A percentile compares a stretch with the other conserved stretches of the same genome.
phyloP scores from a whole-genome alignment of 2,113 vertebrate species.

The Brachyhypopomus occidentalis region DNA sequence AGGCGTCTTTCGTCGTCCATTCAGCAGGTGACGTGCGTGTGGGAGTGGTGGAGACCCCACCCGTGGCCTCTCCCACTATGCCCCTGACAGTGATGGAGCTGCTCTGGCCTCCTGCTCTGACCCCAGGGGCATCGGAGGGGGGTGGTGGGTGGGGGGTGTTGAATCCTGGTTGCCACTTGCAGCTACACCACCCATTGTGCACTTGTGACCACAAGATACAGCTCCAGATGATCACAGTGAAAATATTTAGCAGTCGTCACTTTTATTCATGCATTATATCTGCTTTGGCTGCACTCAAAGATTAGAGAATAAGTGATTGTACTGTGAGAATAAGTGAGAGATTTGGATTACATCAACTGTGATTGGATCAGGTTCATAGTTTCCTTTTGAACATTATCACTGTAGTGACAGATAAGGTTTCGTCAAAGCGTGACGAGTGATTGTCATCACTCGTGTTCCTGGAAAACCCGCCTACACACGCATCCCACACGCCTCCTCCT shows the following conservation, averaged over 20 bases:
- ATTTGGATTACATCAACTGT: slow-evolving; percentile 4
- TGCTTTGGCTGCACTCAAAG: background rate
- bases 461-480: no score
- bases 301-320: background rate
- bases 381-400: slow-evolving; percentile 1
- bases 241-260: no score
- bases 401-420: background rate
- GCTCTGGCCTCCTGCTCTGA: slow-evolving; percentile 12
- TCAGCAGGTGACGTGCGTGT: slow-evolving; percentile 27
- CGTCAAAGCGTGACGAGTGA: background rate
- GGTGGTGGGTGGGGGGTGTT: background rate
- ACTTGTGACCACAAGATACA: background rate
- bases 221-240: background rate
- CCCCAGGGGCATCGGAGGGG: slow-evolving; percentile 1
- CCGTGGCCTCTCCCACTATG: background rate
- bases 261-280: no score
- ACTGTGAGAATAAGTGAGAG: no score
- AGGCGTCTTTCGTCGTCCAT: background rate
- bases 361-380: slow-evolving; percentile 26
- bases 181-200: slow-evolving; percentile 4
- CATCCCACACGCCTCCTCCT: background rate
- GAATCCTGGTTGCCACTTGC: background rate
- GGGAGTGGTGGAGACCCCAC: background rate
- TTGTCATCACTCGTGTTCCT: background rate
- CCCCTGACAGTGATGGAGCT: slow-evolving; percentile 33